Base-by-base conservation (phyloP, 1,140 invertebrate species). In the Bombus balteatus region DNA sequence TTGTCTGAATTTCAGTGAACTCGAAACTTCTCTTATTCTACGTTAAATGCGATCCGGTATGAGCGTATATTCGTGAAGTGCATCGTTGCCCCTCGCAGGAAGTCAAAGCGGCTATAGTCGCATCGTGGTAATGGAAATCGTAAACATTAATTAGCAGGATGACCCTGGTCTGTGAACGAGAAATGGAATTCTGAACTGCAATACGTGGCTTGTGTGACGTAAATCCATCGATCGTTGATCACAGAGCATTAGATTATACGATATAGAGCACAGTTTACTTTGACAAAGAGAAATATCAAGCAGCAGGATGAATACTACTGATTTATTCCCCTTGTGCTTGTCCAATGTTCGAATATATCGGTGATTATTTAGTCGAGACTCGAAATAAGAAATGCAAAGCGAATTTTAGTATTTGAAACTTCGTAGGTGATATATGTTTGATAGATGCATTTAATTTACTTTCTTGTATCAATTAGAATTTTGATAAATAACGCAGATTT, bases 71-170 rank as follows among this genome's bases (percentile, higher is more conserved):
- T 88, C 62, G 70, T 25, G 22, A 73, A 37, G 22, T 79, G 62
- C 34, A 62, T n/a, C 83, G 57, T 80, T 74, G 83, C 77, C 91
- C 87, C 80, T 87, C 85, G 87, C 90, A 89, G 92, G 89, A 92
- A 92, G 92, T 92, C 89, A 79, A 77, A 81, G 59, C 87, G 73
- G 85, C 90, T 92, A 90, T 82, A 92, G 92, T 92, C 86, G 87
- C 91, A 90, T 90, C 87, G 90, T 81, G 90, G 90, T 94, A 93
- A 94, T 94, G 92, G 93, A 94, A 93, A 94, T 93, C 91, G 92
- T 93, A 92, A 93, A 93, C 93, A 92, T 93, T 94, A 94, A 94
- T 94, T 94, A 94, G 90, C 91, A 74, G 84, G 91, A 88, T 90
- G 87, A 83, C 88, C 87, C 68, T 75, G 89, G 87, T 86, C 85